Evolutionary conservation across 1,140 invertebrate genomes (phyloP).

Genomic region (Augochlora pura): DNA sequence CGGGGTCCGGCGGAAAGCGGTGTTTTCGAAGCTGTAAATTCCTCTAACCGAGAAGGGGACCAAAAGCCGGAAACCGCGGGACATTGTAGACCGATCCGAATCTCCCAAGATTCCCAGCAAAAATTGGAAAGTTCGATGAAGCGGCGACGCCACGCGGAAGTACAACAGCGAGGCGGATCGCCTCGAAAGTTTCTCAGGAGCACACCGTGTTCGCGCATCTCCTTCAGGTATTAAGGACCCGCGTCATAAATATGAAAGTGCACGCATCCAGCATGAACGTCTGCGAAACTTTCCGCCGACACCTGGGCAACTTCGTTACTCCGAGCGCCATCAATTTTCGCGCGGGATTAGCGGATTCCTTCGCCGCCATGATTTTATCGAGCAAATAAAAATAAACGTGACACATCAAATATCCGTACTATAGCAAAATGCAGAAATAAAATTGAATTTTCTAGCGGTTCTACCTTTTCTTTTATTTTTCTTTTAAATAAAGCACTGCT

Average conservation of each 20-base stretch:
- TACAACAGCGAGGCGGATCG: not conserved
- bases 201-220: constrained; percentile 53
- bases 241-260: constrained; percentile 62
- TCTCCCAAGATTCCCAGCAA: not conserved
- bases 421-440: too few species aligned
- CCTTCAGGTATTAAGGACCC: constrained; percentile 49
- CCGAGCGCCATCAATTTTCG: not conserved
- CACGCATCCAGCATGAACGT: constrained; percentile 53
- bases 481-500: too few species aligned
- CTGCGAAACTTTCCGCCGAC: constrained; percentile 41
- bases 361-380: not conserved
- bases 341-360: not conserved
- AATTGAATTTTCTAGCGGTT: too few species aligned
- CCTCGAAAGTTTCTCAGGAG: constrained; percentile 22
- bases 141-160: not conserved
- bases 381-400: not conserved
- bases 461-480: too few species aligned
- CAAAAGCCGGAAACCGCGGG: not conserved
- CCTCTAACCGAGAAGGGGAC: too few species aligned
- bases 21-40: too few species aligned
- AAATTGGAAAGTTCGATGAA: constrained; percentile 1
- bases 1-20: too few species aligned
- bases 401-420: too few species aligned
- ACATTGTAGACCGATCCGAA: not conserved
- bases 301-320: constrained; percentile 20